These are phyloP conservation scores for Rhingia rostrata DNA, from an alignment of 2,888 invertebrate genomes.

Conservation along the genomic window DNA sequence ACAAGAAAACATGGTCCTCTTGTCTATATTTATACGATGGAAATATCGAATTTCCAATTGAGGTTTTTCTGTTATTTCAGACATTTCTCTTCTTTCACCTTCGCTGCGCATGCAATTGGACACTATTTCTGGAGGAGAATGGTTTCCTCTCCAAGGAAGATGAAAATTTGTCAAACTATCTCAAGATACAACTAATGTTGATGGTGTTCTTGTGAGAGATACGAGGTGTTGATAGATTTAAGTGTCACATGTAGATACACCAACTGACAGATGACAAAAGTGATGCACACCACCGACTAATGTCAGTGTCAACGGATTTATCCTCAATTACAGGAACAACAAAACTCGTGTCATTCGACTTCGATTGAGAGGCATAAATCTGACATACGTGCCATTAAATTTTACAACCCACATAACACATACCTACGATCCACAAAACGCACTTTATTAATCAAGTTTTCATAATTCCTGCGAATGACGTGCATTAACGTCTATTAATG, in stretches of 20 bases:
- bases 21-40: conserved; percentile 21
- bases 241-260: conserved; percentile 18
- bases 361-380: conserved; percentile 53
- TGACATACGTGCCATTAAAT: conserved; percentile 31
- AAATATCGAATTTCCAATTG: conserved; percentile 51
- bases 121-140: conserved; percentile 21
- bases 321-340: conserved; percentile 2
- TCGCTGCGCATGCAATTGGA: conserved; percentile 40
- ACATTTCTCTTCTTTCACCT: neutral
- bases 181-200: conserved; percentile 1
- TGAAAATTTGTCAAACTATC: conserved; percentile 61
- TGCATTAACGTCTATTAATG: conserved; percentile 55
- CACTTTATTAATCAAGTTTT: conserved; percentile 6
- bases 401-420: conserved; percentile 47
- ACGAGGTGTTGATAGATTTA: conserved; percentile 34
- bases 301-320: conserved; percentile 45
- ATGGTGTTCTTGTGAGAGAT: neutral
- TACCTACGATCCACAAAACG: conserved; percentile 4
- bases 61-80: conserved; percentile 2
- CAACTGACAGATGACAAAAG: conserved; percentile 31
- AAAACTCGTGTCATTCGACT: conserved; percentile 46
- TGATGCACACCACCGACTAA: conserved; percentile 36
- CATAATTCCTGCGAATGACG: conserved; percentile 8
- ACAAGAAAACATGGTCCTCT: conserved; percentile 16
- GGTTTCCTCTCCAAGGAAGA: conserved; percentile 14